Base-by-base conservation (phyloP, 2,113 vertebrate genomes). In the Salvelinus sp. region DNA sequence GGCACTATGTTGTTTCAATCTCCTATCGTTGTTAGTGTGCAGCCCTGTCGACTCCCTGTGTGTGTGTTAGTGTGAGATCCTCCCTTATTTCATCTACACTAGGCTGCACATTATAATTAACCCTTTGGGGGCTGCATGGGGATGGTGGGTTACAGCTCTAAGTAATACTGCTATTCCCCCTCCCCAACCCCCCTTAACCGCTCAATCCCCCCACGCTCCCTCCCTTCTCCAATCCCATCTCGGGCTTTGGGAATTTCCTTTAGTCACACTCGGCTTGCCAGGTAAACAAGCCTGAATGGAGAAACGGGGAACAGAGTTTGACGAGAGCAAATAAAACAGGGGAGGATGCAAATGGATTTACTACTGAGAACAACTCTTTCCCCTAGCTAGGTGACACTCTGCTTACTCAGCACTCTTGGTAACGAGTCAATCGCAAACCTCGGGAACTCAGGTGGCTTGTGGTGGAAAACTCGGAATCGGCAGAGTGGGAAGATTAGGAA, bases 181-280 rank as follows among this genome's bases (percentile, higher is more conserved):
- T 68, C 79, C 63, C 81, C 69, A 79, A 22, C 70, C 16, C 62
- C 84, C 83, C 81, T 57, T 74, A 82, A 83, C 80, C 82, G 85
- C 78, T 82, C 86, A 87, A 86, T 85, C 73, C 72, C 71, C 48
- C 88, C 30, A n/a, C 2, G 23, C 38, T 76, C 82, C 68, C 73
- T 72, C 89, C 73, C 69, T 22, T 47, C 86, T 81, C 12, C 79
- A 91, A 92, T 93, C 92, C 92, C 86, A 89, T 92, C 88, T 86
- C 93, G 91, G 93, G 92, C 94, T 93, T 89, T 92, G 95, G 95
- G 95, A 95, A 93, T 93, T 95, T 96, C 92, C 92, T 96, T 96
- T 94, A 93, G 94, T 96, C 94, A 95, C 95, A 96, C 95, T 93
- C 87, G 93, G 92, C 91, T 97, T 95, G 91, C 90, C 95, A 95